Evolutionary conservation across 2,113 vertebrate genomes (phyloP).

Genomic region (Sus scrofa): T2T-Sscrofa CM000812.6:131115001-131115500

Average conservation of each 20-base stretch:
- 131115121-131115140: background rate
- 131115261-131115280: background rate
- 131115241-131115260: background rate
- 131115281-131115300: background rate
- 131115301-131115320: background rate
- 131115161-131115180: background rate
- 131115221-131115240: background rate
- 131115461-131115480: background rate
- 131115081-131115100: background rate
- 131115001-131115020: rapidly evolving
- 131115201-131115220: background rate
- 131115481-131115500: background rate
- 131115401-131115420: background rate
- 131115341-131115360: background rate
- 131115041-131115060: background rate
- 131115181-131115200: constrained; percentile 20
- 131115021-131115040: rapidly evolving
- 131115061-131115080: background rate
- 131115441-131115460: rapidly evolving
- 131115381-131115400: constrained; percentile 17
- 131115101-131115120: background rate
- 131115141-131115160: background rate
- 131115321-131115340: background rate
- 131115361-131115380: background rate
- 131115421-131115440: background rate